Percentiles rank a stretch among this genome's conserved stretches.
Evolutionary conservation across 1,140 invertebrate genomes (phyloP).

Genomic region (Penaeus japonicus): DNA sequence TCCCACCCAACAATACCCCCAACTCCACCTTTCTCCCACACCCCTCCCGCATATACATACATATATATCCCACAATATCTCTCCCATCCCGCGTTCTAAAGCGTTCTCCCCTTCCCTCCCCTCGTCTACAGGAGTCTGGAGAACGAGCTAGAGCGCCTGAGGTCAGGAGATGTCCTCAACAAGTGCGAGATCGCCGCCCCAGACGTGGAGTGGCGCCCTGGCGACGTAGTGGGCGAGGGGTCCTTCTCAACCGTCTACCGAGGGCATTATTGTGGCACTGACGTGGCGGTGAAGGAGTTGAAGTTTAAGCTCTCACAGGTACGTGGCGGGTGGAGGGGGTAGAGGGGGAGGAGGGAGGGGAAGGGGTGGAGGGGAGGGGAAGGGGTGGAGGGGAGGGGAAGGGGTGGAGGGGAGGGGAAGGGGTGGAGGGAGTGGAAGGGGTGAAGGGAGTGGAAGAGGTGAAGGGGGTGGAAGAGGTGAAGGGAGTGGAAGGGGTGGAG

Average conservation of each 20-base stretch:
- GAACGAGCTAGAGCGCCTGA: conserved; percentile 53
- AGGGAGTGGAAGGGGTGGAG: too few species aligned
- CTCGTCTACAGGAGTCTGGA: conserved; percentile 46
- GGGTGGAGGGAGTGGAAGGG: too few species aligned
- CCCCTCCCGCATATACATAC: background rate
- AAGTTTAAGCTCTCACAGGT: conserved; percentile 58
- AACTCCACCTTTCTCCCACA: background rate
- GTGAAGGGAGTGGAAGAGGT: accelerated
- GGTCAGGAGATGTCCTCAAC: conserved; percentile 49
- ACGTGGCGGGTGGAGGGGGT: background rate
- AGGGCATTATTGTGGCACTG: conserved; percentile 53
- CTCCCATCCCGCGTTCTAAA: background rate
- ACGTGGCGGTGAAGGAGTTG: conserved; percentile 58
- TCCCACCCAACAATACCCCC: background rate
- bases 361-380: too few species aligned
- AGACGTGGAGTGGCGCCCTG: conserved; percentile 57
- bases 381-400: too few species aligned
- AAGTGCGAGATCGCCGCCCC: conserved; percentile 46
- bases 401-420: too few species aligned
- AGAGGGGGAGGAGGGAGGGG: too few species aligned
- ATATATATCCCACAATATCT: too few species aligned
- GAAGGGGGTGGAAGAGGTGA: too few species aligned
- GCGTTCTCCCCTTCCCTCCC: background rate
- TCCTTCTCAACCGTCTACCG: conserved; percentile 58
- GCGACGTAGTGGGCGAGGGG: conserved; percentile 56